These are phyloP conservation scores for Paelopatides confundens DNA, from an alignment of 53 echinoderm and acorn worm genomes.

Conservation along the genomic window DNA sequence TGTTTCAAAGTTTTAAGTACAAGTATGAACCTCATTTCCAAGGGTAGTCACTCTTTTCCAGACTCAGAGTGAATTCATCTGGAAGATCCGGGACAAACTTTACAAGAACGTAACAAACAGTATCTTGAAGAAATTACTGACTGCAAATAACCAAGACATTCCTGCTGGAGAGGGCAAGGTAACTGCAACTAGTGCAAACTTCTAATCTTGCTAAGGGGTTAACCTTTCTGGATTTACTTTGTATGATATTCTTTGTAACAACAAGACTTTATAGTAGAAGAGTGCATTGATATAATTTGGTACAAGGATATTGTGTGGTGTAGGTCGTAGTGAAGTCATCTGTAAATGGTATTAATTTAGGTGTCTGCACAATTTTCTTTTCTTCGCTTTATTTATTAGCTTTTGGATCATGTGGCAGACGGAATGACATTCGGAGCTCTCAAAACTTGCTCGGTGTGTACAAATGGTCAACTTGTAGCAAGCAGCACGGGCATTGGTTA, in stretches of 20 bases:
- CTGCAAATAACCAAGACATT: slow-evolving; percentile 75
- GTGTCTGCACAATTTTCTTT: too few relatives aligned
- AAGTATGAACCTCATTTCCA: too few relatives aligned
- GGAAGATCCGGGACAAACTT: slow-evolving; percentile 87
- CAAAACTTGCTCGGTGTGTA: slow-evolving; percentile 79
- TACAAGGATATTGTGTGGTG: too few relatives aligned
- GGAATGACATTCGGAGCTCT: slow-evolving; percentile 91
- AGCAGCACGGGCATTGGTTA: slow-evolving; percentile 67
- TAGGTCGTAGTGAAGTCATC: too few relatives aligned
- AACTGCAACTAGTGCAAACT: too few relatives aligned
- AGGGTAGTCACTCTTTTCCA: slow-evolving; percentile 25
- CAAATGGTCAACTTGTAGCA: slow-evolving; percentile 75
- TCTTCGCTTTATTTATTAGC: too few relatives aligned
- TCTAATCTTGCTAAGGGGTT: too few relatives aligned
- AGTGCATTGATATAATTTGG: too few relatives aligned
- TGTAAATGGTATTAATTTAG: too few relatives aligned
- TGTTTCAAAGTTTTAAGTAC: too few relatives aligned
- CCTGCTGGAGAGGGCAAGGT: slow-evolving; percentile 88
- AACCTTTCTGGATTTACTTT: too few relatives aligned
- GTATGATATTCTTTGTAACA: too few relatives aligned
- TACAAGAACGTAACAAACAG: slow-evolving; percentile 67
- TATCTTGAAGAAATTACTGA: slow-evolving; percentile 74
- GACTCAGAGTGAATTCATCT: slow-evolving; percentile 85
- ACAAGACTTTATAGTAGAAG: neutral
- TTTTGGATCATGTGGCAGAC: slow-evolving; percentile 80